These are phyloP conservation scores for Cossypha niveicapilla DNA, from an alignment of 2,797 vertebrate species.

Conservation along the genomic window DNA sequence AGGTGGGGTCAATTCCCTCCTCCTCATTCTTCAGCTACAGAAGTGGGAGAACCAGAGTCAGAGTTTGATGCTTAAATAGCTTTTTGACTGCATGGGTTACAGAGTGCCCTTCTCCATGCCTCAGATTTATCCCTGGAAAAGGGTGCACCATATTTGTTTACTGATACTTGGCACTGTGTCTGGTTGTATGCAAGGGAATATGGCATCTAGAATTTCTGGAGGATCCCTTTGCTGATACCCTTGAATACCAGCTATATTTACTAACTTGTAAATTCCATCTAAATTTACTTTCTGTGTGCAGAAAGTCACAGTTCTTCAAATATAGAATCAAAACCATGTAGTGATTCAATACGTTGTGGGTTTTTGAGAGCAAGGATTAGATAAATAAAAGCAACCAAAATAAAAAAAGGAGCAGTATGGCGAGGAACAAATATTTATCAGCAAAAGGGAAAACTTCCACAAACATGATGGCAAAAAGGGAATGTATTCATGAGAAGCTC, in stretches of 20 bases:
- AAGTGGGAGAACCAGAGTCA: background rate
- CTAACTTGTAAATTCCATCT: background rate
- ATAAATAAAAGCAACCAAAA: background rate
- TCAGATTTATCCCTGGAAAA: background rate
- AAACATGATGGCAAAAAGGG: background rate
- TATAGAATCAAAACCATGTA: background rate
- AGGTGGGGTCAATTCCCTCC: background rate
- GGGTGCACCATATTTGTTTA: accelerated
- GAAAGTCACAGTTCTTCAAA: background rate
- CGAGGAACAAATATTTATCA: background rate
- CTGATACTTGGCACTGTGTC: background rate
- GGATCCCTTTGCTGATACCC: background rate
- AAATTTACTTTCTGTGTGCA: background rate
- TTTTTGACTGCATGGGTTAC: background rate
- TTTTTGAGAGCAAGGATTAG: background rate
- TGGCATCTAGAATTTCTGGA: background rate
- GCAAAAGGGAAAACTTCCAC: background rate
- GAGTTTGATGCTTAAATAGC: background rate
- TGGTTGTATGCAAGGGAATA: background rate
- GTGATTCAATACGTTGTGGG: background rate
- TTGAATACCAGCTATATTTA: background rate
- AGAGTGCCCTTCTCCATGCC: background rate
- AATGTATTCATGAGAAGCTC: background rate
- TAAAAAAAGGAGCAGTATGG: background rate
- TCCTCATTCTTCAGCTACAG: background rate